These are phyloP conservation scores for Clinocottus analis DNA, from an alignment of 2,113 vertebrate species.

Conservation along the genomic window DNA sequence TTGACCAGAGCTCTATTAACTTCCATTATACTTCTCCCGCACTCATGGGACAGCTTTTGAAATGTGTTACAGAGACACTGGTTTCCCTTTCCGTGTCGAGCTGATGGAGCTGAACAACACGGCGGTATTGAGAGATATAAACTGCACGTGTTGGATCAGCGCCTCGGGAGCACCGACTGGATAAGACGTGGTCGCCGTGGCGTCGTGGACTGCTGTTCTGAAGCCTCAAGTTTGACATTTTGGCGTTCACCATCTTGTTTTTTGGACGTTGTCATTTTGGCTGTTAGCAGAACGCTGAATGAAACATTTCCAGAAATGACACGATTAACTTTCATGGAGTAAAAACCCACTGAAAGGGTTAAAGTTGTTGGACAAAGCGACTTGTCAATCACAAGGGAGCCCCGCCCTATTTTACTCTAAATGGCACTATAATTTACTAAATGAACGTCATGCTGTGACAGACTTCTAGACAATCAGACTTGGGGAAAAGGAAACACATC, in stretches of 20 bases:
- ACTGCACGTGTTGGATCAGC: not conserved
- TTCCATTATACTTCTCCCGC: constrained; percentile 41
- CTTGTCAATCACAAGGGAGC: not conserved
- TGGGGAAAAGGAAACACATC: too few species aligned
- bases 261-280: too few species aligned
- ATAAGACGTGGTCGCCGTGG: too few species aligned
- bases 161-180: not conserved
- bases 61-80: constrained; percentile 29
- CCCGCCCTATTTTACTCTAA: not conserved
- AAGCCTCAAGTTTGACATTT: too few species aligned
- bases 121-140: not conserved
- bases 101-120: constrained; percentile 43
- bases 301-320: not conserved
- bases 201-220: too few species aligned
- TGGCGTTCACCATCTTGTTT: too few species aligned
- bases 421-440: not conserved
- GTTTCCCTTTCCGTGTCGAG: constrained; percentile 48
- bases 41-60: constrained; percentile 28
- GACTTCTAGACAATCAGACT: too few species aligned
- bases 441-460: not conserved
- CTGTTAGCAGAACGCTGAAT: not conserved
- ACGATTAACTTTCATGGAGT: not conserved
- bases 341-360: not conserved
- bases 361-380: too few species aligned
- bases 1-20: constrained; percentile 50